Base-by-base conservation (phyloP, 2,888 invertebrate genomes). In the Sabatieria punctata region DNA sequence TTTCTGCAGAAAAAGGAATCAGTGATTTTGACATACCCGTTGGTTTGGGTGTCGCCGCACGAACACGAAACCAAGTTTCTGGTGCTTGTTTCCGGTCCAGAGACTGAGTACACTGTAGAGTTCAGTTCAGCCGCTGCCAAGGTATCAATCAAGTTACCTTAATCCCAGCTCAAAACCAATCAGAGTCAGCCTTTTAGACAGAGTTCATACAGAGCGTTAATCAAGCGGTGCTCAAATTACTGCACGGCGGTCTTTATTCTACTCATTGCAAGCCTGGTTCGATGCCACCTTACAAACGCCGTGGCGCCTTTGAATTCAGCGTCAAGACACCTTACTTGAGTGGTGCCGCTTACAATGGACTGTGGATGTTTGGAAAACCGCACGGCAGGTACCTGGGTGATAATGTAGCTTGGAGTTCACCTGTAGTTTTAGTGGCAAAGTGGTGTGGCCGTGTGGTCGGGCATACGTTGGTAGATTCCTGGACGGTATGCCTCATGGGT, bases 191-290 rank as follows among this genome's bases (percentile, higher is more conserved):
- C 30, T 24, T 48, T 21, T 37, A 60, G 59, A 58, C 55, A 2
- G 78, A 82, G 55, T 85, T 85, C 85, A 70, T 80, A 39, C 78
- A 81, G 61, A 74, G 77, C 33, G 65, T 86, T 24, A 82, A 83
- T 60, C 73, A 73, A 40, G 76, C 81, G 2, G 80, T 85, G 51
- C 78, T 78, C 61, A 68, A 71, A 18, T 75, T 75, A 30, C 65
- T 85, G 40, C 47, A 57, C 4, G 56, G 48, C 45, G 49, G n/a
- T 45, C 53, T 42, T 30, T 78, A 75, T 49, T 77, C 76, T 60
- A 71, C 53, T 15, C 52, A 55, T 40, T 49, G 54, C 40, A 57
- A 59, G 46, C 55, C 55, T 15, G 46, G 74, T 4, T 75, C 76
- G 48, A 76, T 77, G 56, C 79, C 82, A 0, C 81, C 82, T 0